A percentile compares a stretch with the other conserved stretches of the same genome.
These are phyloP conservation scores for Mirza zaza DNA, from an alignment of 2,113 vertebrate genomes.

Conservation along the genomic window DNA sequence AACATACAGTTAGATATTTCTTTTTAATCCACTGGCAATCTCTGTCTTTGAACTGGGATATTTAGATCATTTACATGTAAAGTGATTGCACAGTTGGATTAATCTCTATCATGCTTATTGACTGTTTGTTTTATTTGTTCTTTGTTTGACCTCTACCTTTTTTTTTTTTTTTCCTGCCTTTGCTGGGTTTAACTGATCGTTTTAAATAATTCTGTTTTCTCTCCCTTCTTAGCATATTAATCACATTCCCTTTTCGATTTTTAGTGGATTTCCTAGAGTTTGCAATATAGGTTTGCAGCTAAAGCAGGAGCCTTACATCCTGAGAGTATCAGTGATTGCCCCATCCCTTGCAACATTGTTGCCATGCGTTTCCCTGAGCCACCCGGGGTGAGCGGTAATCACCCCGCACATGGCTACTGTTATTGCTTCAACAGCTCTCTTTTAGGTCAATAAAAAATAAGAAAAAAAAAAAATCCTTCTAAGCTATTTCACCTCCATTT, in stretches of 20 bases:
- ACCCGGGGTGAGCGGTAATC: fast-evolving
- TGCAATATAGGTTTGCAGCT: fast-evolving
- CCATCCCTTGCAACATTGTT: fast-evolving
- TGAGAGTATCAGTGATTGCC: fast-evolving
- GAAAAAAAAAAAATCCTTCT: background rate
- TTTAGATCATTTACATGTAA: background rate
- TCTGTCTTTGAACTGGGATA: background rate
- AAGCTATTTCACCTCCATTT: background rate
- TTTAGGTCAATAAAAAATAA: background rate
- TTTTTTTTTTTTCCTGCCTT: background rate
- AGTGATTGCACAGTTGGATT: background rate
- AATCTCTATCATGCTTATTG: too few species aligned
- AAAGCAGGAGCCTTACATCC: fast-evolving
- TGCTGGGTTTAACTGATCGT: background rate
- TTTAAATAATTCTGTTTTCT: background rate
- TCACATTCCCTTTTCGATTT: background rate
- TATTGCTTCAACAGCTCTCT: background rate
- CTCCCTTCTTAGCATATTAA: background rate
- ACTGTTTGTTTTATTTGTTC: background rate
- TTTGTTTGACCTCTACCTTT: fast-evolving
- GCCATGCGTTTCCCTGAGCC: fast-evolving
- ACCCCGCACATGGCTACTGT: fast-evolving
- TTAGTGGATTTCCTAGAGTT: too few species aligned
- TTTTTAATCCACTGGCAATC: background rate
- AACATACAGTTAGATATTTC: fast-evolving